phyloP scores from a whole-genome alignment of 2,113 vertebrate genomes.

The Platycercus adscitus region DNA sequence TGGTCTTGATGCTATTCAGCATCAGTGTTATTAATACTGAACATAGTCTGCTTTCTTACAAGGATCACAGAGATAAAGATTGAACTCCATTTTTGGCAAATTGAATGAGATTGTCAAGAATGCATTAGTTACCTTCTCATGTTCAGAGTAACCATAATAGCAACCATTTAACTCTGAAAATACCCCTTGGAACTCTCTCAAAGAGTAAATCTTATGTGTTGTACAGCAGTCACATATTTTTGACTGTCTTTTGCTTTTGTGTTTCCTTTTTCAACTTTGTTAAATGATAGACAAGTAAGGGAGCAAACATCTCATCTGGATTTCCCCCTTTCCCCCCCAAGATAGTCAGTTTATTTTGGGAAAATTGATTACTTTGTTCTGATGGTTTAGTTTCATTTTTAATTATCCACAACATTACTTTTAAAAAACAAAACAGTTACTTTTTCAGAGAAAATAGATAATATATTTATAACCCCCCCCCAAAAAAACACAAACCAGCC shows the following conservation, averaged over 20 bases:
- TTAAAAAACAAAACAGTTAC: not conserved
- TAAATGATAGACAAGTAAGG: not conserved
- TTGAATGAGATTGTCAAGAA: not conserved
- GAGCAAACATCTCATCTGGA: not conserved
- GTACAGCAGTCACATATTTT: not conserved
- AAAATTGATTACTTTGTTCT: not conserved
- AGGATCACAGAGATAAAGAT: not conserved
- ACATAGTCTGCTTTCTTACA: not conserved
- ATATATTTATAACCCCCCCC: not conserved
- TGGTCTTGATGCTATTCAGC: not conserved
- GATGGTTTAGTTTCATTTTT: not conserved
- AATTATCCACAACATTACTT: not conserved
- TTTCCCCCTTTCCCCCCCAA: not conserved
- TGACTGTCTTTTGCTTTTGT: not conserved
- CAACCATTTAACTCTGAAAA: not conserved
- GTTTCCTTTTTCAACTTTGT: not conserved
- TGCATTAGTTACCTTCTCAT: not conserved
- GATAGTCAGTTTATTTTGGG: not conserved
- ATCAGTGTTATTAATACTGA: not conserved
- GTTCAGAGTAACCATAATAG: not conserved
- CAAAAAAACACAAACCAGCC: accelerated
- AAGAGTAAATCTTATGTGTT: not conserved
- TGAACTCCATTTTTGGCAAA: not conserved
- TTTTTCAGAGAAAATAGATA: not conserved
- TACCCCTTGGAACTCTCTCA: not conserved